Evolutionary conservation across 2,113 vertebrate species (phyloP), one percentile per base, ranked within the genome.

Genomic region (Callocephalon fimbriatum): DNA sequence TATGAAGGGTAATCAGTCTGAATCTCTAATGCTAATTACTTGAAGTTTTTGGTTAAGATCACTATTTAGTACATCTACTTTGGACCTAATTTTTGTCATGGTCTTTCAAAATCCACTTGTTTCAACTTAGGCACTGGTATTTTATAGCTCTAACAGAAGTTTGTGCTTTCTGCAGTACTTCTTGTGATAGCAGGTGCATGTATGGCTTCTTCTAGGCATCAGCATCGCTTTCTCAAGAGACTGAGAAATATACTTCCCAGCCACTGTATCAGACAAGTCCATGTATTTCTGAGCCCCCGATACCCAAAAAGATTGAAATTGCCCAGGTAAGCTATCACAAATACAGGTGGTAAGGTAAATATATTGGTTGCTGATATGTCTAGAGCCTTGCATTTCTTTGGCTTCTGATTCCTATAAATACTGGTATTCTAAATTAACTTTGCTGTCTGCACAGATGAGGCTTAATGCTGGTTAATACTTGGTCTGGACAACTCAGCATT

Each of bases 211-310:
- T 93, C 37, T 86, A 97, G 96, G 88, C 56, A 85, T 58, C 95
- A 66, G 42, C 77, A 86, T 75, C 93, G 0, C 70, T 94, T 95
- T 59, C 89, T 92, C 96, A 97, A 92, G 97, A 98, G 22, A 90
- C 86, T 35, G 97, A 98, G 68, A 93, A 70, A 70, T 98, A 97
- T 42, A 47, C 95, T 77, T 98, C 98, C 56, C 94, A 93, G 10
- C 95, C 98, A 4, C 92, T 98, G 15, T 99, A 98, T 96, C 93
- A 89, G 95, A 79, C 88, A 58, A 97, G 54, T 51, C 83, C 93
- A 37, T 37, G 26, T 59, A 87, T 95, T 83, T 94, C 94, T 89
- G 96, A 98, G 80, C 90, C 95, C 37, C 68, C 97, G 71, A 90
- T 97, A 47, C 40, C 93, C 25, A 91, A 98, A 31, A 98, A 98